These are phyloP conservation scores for Lepidothrix coronata DNA, from an alignment of 2,113 vertebrate genomes.

Conservation along the genomic window DNA sequence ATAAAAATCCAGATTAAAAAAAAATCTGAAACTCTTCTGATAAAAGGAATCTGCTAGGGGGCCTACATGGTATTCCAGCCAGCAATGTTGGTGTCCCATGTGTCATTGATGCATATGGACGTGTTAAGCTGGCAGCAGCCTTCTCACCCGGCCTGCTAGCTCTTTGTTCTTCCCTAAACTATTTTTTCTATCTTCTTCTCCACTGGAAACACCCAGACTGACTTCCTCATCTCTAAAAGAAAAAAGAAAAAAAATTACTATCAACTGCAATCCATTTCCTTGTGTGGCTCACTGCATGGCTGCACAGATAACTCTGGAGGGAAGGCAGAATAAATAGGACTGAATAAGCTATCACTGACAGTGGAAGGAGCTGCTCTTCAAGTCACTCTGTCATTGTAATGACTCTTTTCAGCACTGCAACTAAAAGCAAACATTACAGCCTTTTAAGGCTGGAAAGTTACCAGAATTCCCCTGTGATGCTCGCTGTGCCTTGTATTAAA, in stretches of 20 bases:
- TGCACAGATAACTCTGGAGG: not conserved
- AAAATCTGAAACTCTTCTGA: not conserved
- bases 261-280: not conserved
- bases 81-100: not conserved
- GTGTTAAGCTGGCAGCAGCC: not conserved
- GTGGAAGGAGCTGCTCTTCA: not conserved
- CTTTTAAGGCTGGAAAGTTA: not conserved
- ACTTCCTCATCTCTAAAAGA: not conserved
- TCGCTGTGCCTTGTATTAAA: not conserved
- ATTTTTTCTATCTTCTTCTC: not conserved
- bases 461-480: not conserved
- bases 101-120: accelerated
- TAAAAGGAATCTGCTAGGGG: not conserved
- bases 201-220: not conserved
- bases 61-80: not conserved
- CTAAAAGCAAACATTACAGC: not conserved
- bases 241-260: not conserved
- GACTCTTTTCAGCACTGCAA: not conserved
- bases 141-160: not conserved
- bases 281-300: not conserved
- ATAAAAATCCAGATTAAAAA: not conserved
- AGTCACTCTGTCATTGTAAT: not conserved
- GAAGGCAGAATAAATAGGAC: not conserved
- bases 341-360: not conserved
- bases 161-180: not conserved